Percentiles rank a stretch among this genome's conserved stretches.
These are phyloP conservation scores for Cliona cf. orientalis DNA, from an alignment of 37 sponge, comb jelly and placozoan species.

Conservation along the genomic window DNA sequence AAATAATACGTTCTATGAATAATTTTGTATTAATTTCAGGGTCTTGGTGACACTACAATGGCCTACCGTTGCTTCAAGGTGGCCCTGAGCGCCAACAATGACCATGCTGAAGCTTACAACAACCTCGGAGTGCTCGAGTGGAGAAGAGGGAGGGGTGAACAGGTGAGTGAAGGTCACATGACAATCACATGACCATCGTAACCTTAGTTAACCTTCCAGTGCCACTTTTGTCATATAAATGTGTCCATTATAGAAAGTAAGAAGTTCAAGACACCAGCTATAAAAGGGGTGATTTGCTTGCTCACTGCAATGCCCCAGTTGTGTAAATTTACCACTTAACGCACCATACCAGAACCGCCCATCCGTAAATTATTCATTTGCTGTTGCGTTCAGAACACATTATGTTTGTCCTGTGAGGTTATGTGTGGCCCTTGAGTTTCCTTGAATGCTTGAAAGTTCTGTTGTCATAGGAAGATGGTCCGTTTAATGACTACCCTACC, in stretches of 20 bases:
- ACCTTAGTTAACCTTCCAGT: too few relatives aligned
- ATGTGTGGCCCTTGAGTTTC: too few relatives aligned
- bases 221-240: too few relatives aligned
- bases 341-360: too few relatives aligned
- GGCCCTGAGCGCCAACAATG: constrained; percentile 85
- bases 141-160: constrained; percentile 79
- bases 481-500: too few relatives aligned
- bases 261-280: not conserved
- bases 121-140: constrained; percentile 97
- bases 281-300: not conserved
- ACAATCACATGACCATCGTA: too few relatives aligned
- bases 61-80: constrained; percentile 95
- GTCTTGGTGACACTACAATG: constrained; percentile 83
- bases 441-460: too few relatives aligned
- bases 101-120: constrained; percentile 97
- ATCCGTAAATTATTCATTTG: too few relatives aligned
- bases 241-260: too few relatives aligned
- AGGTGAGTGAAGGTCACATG: constrained; percentile 36
- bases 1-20: not conserved
- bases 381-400: too few relatives aligned
- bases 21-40: constrained; percentile 38
- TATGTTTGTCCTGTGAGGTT: too few relatives aligned
- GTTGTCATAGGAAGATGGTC: too few relatives aligned
- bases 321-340: not conserved
- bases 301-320: not conserved